Evolutionary conservation across 2,113 vertebrate species (phyloP), one percentile per base, ranked within the genome.

Genomic region (Amazona guildingii): DNA sequence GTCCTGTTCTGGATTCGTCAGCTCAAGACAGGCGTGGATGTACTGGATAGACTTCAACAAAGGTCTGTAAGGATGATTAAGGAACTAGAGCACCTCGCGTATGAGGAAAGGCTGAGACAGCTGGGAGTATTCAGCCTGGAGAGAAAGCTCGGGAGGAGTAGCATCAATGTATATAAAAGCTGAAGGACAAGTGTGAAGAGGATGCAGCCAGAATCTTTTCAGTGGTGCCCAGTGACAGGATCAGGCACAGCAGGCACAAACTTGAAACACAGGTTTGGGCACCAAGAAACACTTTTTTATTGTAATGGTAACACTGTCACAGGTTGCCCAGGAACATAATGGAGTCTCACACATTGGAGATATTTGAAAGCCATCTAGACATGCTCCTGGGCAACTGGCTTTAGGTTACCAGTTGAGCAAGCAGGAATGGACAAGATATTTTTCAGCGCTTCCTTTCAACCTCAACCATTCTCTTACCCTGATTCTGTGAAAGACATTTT

Each of bases 341-440:
- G 7, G 17, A 13, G 11, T 39, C 16, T 55, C 16, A 13, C 29
- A n/a, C 2, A 2, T 24, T 67, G 46, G n/a, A 49, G 11, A 11
- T 67, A 49, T 21, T 93, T 86, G 66, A 81, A 77, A 61, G 11
- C 25, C 8, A 11, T 44, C 16, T 83, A 41, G 64, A 23, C 17
- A 8, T 52, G 35, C 6, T 31, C 35, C 35, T 63, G 35, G 27
- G 31, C 9, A 87, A 68, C 35, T 62, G 49, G 16, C 5, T 54
- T 23, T 66, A 61, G 10, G 6, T 48, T 57, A 13, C 54, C 19
- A 33, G 54, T 48, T 79, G 46, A 52, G 10, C 16, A 72, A 72
- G 16, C 6, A 2, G 3, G 1, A 3, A 9, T 7, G 18, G 27
- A 59, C 17, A 51, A 13, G 9, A 28, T 35, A 33, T 57, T 16